These are phyloP conservation scores for Sthenelais limicola DNA, from an alignment of 2,888 invertebrate species.

Conservation along the genomic window DNA sequence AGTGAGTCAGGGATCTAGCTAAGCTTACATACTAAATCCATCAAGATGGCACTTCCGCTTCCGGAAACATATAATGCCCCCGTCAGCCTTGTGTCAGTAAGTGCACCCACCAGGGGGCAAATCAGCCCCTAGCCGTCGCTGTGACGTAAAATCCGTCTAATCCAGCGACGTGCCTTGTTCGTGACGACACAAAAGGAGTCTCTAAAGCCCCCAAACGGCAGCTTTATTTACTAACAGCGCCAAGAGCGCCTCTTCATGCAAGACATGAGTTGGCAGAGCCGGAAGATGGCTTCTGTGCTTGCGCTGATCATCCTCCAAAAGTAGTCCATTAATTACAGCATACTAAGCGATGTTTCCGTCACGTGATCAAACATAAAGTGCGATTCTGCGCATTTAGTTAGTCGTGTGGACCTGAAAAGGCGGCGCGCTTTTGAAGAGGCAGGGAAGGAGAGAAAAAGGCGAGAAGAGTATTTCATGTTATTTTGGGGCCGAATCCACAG, in stretches of 20 bases:
- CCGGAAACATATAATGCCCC: too few species aligned
- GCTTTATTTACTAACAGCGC: conserved; percentile 35
- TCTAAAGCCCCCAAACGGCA: background rate
- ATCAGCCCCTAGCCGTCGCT: too few species aligned
- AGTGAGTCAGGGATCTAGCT: too few species aligned
- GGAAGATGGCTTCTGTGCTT: conserved; percentile 7
- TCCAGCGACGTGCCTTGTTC: background rate
- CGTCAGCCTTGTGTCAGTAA: too few species aligned
- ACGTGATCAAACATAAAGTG: conserved; percentile 26
- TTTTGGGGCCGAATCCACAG: conserved; percentile 2
- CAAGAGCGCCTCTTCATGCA: conserved; percentile 17
- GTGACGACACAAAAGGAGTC: conserved; percentile 31
- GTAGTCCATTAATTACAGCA: conserved; percentile 26
- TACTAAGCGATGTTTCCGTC: conserved; percentile 21
- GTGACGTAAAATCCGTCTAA: conserved; percentile 23
- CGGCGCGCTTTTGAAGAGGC: conserved; percentile 26
- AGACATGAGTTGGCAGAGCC: background rate
- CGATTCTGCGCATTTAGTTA: conserved; percentile 37
- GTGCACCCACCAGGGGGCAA: too few species aligned
- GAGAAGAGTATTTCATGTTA: background rate
- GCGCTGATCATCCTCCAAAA: conserved; percentile 9
- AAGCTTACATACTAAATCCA: too few species aligned
- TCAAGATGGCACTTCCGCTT: too few species aligned
- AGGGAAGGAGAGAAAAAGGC: conserved; percentile 7
- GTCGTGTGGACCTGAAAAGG: conserved; percentile 37